Evolutionary conservation across 2,113 vertebrate genomes (phyloP), one percentile per base, ranked within the genome.

Genomic region (Aldabrachelys gigantea): DNA sequence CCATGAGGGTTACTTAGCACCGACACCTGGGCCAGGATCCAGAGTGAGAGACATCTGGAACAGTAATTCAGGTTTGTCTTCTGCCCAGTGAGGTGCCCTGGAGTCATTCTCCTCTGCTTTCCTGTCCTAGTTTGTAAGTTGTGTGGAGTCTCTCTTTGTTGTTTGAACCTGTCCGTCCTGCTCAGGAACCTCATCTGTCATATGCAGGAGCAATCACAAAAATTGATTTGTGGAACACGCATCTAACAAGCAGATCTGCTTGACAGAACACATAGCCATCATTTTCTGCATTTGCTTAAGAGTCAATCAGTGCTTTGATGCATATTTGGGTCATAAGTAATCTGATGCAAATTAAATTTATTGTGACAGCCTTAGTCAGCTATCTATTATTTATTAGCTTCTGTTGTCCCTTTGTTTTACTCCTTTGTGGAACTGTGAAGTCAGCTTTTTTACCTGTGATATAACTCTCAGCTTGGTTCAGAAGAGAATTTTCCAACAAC

Each of bases 241-340:
- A 88, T 54, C 9, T 35, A 75, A 75, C 44, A 85, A 85, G 95
- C 93, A 87, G 47, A 87, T 92, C 92, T 82, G 95, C 91, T 82
- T 95, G 95, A 88, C 89, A 93, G 91, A 89, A 80, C 91, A 53
- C 88, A 84, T 81, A 88, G 82, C 83, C 86, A 84, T 95, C 92
- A 44, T 84, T 81, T 82, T 88, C 88, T 85, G 95, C 87, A 75
- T 95, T 96, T 94, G 90, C 95, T 95, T 87, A 52, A 27, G 91
- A 97, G 91, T 95, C 96, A 95, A 5, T 97, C 94, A 94, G 72
- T 92, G 92, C 90, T 93, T 75, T 88, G 82, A 84, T 95, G 96
- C 83, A 80, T 93, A 96, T 95, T 95, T 96, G 90, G 95, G 88
- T 94, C 93, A 87, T 93, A 96, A 97, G 95, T 96, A 92, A 29